Percentiles rank a stretch among this genome's conserved stretches.
Conservation (phyloP, 2,113 vertebrate species). For the Varanus komodoensis region DNA sequence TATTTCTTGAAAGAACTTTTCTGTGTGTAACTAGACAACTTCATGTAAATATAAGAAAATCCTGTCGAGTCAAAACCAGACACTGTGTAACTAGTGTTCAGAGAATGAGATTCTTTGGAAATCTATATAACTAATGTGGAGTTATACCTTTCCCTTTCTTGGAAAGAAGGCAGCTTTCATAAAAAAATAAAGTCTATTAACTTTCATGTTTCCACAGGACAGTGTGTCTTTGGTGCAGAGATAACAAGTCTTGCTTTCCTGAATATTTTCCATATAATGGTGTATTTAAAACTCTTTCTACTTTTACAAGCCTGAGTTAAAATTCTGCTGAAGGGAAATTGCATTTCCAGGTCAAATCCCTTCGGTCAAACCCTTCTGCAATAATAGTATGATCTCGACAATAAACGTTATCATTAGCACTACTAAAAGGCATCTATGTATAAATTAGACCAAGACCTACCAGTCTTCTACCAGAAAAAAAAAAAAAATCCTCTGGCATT, state of each 20-base stretch:
- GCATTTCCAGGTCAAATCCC: conserved; percentile 19
- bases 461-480: neutral
- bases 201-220: neutral
- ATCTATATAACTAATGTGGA: too few species aligned
- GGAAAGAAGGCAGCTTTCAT: neutral
- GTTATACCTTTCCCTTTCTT: neutral
- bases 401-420: neutral
- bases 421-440: conserved; percentile 29
- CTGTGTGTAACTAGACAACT: too few species aligned
- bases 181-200: neutral
- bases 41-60: neutral
- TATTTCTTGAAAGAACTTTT: neutral
- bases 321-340: conserved; percentile 37
- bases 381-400: conserved; percentile 18
- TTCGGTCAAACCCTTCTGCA: neutral
- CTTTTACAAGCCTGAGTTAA: conserved; percentile 25
- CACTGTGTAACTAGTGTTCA: neutral
- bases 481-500: neutral
- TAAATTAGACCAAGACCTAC: neutral
- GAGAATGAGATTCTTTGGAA: neutral
- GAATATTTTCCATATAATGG: conserved; percentile 11
- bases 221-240: conserved; percentile 10
- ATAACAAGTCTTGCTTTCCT: neutral
- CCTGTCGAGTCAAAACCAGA: neutral
- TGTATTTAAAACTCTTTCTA: conserved; percentile 19